These are phyloP conservation scores for Hippoglossus stenolepis DNA, from an alignment of 2,113 vertebrate genomes.

Conservation along the genomic window DNA sequence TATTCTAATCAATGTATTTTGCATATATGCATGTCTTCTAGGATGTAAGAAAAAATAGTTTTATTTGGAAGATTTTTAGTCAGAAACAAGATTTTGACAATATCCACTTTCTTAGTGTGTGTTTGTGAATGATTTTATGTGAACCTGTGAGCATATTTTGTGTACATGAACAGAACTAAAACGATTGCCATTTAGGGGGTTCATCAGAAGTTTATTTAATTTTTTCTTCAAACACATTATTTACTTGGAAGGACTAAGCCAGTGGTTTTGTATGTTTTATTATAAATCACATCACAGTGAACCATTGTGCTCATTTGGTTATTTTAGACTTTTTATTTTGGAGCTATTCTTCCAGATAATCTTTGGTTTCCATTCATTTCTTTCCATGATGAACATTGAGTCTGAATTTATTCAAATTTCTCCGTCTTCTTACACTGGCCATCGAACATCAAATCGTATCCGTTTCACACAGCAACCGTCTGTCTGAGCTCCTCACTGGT, in stretches of 20 bases:
- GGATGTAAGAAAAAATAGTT: constrained; percentile 52
- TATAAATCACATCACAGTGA: background rate
- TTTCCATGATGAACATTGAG: background rate
- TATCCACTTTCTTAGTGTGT: constrained; percentile 42
- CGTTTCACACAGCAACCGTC: no score
- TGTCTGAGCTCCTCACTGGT: no score
- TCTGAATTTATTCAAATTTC: background rate
- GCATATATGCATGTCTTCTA: constrained; percentile 84
- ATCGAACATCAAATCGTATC: no score
- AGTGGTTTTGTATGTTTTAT: constrained; percentile 18
- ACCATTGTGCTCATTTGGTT: background rate
- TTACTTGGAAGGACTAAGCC: constrained; percentile 24
- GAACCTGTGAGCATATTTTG: constrained; percentile 48
- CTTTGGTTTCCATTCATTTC: background rate
- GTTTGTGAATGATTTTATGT: constrained; percentile 44
- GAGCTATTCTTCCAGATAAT: background rate
- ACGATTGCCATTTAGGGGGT: constrained; percentile 16
- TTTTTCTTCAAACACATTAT: background rate
- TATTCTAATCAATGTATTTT: constrained; percentile 75
- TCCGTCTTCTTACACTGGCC: no score
- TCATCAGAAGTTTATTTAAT: background rate
- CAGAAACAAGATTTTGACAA: constrained; percentile 12
- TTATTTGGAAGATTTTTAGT: constrained; percentile 59
- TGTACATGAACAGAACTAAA: constrained; percentile 20
- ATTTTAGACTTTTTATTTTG: background rate